These are phyloP conservation scores for Lytechinus pictus DNA, from an alignment of 35 echinoderm and acorn worm genomes.

Conservation along the genomic window DNA sequence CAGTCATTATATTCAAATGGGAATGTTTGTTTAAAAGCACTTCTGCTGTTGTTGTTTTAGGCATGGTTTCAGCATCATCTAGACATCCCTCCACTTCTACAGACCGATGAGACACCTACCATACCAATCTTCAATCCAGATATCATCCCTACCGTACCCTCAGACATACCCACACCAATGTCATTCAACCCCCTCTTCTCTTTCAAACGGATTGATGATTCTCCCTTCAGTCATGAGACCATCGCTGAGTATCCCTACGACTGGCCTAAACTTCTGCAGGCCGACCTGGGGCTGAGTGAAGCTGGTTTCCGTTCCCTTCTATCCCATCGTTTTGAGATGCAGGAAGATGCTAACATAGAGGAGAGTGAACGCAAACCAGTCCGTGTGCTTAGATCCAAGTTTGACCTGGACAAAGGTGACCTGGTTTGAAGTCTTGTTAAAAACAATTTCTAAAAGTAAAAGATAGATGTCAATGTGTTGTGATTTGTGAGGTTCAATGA, in stretches of 20 bases:
- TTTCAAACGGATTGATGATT: slow-evolving; percentile 60
- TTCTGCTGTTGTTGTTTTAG: slow-evolving; percentile 44
- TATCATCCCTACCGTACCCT: background rate
- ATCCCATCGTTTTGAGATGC: slow-evolving; percentile 94
- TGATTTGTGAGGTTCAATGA: too few relatives aligned
- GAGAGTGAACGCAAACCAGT: slow-evolving; percentile 86
- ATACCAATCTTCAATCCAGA: slow-evolving; percentile 14
- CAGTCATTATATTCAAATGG: too few relatives aligned
- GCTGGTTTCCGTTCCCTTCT: slow-evolving; percentile 81
- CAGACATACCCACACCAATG: background rate
- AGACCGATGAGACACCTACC: slow-evolving; percentile 42
- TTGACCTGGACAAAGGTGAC: slow-evolving; percentile 80
- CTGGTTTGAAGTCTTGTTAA: slow-evolving; percentile 62
- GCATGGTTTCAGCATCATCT: slow-evolving; percentile 82
- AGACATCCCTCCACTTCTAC: slow-evolving; percentile 78
- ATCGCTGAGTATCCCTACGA: slow-evolving; percentile 66
- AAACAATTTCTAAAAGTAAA: too few relatives aligned
- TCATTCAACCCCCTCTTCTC: slow-evolving; percentile 64
- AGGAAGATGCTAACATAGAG: slow-evolving; percentile 83
- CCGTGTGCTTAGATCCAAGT: slow-evolving; percentile 70
- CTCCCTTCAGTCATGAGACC: slow-evolving; percentile 59
- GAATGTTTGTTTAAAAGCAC: background rate
- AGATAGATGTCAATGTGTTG: too few relatives aligned
- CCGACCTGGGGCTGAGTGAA: slow-evolving; percentile 85
- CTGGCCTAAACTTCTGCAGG: slow-evolving; percentile 73